Evolutionary conservation across 2,113 vertebrate species (phyloP).

Genomic region (Neogobius melanostomus): DNA sequence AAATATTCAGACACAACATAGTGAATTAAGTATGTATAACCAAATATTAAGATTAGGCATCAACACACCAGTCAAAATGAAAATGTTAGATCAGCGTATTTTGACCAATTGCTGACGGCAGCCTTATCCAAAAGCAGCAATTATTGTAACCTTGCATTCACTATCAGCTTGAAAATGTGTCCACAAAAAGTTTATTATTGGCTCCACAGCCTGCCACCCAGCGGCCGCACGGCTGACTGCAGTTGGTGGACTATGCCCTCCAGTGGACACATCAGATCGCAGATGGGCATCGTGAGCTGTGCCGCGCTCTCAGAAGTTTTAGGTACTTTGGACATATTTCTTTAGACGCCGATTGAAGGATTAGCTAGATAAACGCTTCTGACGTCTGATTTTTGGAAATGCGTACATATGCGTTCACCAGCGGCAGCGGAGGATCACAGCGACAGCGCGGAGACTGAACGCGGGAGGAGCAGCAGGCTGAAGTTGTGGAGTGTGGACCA

Average conservation of each 20-base stretch:
- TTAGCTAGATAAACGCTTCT: neutral
- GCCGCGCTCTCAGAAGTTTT: neutral
- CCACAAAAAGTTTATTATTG: neutral
- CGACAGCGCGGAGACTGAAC: constrained; percentile 33
- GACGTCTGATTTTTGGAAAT: neutral
- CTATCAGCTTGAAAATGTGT: no score
- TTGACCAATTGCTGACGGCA: no score
- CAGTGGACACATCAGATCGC: constrained; percentile 37
- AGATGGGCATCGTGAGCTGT: neutral
- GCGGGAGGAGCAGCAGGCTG: constrained; percentile 2
- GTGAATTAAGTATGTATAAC: no score
- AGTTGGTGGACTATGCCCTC: constrained; percentile 46
- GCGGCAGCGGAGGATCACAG: constrained; percentile 16
- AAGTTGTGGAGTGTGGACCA: neutral
- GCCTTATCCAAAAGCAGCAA: no score
- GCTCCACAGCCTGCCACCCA: neutral
- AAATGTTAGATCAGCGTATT: no score
- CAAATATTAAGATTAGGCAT: neutral
- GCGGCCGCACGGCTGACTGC: constrained; percentile 21
- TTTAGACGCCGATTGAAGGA: neutral
- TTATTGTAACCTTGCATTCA: no score
- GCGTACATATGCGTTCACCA: neutral
- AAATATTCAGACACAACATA: no score
- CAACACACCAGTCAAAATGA: neutral
- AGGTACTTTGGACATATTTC: neutral